Conservation (phyloP, 2,113 vertebrate genomes). For the Centropristis striata region DNA sequence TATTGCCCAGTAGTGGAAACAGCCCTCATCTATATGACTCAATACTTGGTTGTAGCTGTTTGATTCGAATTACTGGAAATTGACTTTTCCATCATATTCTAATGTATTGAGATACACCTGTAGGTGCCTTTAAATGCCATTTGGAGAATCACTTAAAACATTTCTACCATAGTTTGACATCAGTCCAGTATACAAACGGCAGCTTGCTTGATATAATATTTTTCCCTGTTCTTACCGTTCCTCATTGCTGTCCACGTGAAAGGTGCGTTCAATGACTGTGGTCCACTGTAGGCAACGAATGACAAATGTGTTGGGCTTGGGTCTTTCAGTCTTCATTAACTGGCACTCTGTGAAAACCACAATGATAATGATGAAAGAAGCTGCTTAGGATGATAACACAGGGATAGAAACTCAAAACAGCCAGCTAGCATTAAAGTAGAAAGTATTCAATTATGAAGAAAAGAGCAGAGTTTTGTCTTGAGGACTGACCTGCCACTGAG, state of each 20-base stretch:
- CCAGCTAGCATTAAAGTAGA: neutral
- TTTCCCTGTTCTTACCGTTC: slow-evolving; percentile 82
- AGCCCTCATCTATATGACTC: too few species aligned
- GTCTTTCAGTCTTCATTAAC: slow-evolving; percentile 89
- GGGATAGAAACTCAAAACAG: neutral
- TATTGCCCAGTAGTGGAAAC: too few species aligned
- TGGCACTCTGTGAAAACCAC: slow-evolving; percentile 78
- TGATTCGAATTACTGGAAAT: too few species aligned
- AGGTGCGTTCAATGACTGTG: slow-evolving; percentile 92
- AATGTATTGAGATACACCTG: too few species aligned
- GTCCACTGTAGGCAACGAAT: slow-evolving; percentile 95
- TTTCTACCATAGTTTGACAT: neutral
- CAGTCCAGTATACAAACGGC: neutral
- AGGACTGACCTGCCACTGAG: slow-evolving; percentile 88
- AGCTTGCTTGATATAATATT: neutral
- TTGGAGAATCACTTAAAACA: neutral
- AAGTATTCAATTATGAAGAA: neutral
- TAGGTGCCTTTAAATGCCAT: neutral
- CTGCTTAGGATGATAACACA: neutral
- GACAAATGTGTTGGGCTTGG: slow-evolving; percentile 91
- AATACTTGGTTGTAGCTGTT: too few species aligned
- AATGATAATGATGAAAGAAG: neutral
- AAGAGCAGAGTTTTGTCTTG: neutral
- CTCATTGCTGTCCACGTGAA: slow-evolving; percentile 91
- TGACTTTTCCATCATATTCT: too few species aligned